phyloP scores from a whole-genome alignment of 2,113 vertebrate genomes.

The Hippopotamus amphibius region DNA sequence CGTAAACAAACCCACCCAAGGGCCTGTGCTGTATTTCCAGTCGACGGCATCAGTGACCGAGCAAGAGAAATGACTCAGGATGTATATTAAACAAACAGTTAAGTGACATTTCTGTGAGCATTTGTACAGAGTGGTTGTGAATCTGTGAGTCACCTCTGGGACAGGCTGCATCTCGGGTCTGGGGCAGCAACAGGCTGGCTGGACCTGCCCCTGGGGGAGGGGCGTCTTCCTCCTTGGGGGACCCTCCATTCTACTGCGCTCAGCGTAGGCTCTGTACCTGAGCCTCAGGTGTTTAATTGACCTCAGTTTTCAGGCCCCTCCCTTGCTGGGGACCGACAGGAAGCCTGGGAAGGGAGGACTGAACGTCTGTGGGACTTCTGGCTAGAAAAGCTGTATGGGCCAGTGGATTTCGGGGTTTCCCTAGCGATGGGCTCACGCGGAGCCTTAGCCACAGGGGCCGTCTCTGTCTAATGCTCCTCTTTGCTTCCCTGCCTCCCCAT shows the following conservation, averaged over 20 bases:
- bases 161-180: not conserved
- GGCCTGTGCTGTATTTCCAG: not conserved
- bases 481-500: not conserved
- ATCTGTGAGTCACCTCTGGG: not conserved
- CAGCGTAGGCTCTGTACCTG: not conserved
- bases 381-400: not conserved
- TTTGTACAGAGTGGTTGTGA: not conserved
- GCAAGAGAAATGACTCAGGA: not conserved
- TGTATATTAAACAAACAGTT: not conserved
- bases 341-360: not conserved
- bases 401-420: not conserved
- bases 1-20: not conserved
- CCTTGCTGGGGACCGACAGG: not conserved
- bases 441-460: accelerated
- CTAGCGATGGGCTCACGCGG: not conserved
- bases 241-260: not conserved
- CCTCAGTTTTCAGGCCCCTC: not conserved
- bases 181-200: not conserved
- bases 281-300: not conserved
- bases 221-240: not conserved
- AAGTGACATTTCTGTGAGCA: not conserved
- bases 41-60: not conserved
- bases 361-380: not conserved
- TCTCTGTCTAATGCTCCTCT: not conserved
- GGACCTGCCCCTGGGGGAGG: not conserved